phyloP scores from a whole-genome alignment of 1,140 invertebrate species.

The Drosophila pachea region DNA sequence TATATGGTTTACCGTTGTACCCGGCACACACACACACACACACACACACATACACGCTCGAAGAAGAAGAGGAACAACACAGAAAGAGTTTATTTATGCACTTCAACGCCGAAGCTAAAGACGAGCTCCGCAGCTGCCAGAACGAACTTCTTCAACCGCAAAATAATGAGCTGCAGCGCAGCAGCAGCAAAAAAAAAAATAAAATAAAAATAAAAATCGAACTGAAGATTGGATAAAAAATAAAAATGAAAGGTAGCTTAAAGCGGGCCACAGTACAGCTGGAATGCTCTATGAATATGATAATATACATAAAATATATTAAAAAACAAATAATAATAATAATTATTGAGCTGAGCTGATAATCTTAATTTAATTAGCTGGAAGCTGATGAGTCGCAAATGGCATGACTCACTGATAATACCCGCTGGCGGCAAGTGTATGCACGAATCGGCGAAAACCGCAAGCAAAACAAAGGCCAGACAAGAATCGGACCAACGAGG shows the following conservation, averaged over 20 bases:
- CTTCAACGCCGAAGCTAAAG: conserved; percentile 64
- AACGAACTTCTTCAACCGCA: conserved; percentile 65
- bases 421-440: conserved; percentile 3
- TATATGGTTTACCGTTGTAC: conserved; percentile 70
- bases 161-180: conserved; percentile 65
- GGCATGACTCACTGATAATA: neutral
- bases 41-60: neutral
- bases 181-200: conserved; percentile 14
- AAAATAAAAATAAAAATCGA: conserved; percentile 13
- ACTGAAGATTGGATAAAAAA: conserved; percentile 19
- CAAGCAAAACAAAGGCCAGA: conserved; percentile 33
- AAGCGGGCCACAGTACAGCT: neutral
- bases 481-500: conserved; percentile 46
- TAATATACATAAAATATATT: too few species aligned
- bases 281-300: neutral
- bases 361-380: too few species aligned
- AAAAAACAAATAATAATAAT: too few species aligned
- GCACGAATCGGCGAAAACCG: neutral
- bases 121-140: conserved; percentile 32
- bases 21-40: conserved; percentile 3
- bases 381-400: neutral
- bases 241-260: neutral
- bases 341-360: too few species aligned
- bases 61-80: conserved; percentile 17
- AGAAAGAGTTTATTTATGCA: conserved; percentile 64